These are phyloP conservation scores for Geothlypis trichas DNA, from an alignment of 2,113 vertebrate genomes.

Conservation along the genomic window DNA sequence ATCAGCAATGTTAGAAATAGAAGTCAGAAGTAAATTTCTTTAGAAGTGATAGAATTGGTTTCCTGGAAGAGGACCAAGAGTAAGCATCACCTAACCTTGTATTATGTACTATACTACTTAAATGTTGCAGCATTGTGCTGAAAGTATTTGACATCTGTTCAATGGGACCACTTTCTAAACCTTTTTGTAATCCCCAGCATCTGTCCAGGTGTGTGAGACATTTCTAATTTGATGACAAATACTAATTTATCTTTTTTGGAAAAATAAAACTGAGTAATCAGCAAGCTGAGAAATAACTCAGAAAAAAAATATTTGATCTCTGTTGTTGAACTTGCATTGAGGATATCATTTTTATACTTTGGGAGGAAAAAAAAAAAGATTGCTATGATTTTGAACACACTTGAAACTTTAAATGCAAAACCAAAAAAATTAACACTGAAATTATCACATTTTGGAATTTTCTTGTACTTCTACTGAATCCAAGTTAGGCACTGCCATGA, in stretches of 20 bases:
- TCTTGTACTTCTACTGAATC: not conserved
- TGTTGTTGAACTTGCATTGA: not conserved
- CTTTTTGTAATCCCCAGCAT: constrained; percentile 14
- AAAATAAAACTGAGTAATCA: not conserved
- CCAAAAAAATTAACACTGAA: not conserved
- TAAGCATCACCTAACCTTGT: constrained; percentile 8
- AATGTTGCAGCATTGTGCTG: not conserved
- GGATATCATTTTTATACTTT: not conserved
- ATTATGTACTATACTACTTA: not conserved
- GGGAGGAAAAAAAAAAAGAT: not conserved
- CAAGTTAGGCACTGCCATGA: constrained; percentile 33
- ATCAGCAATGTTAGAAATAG: not conserved
- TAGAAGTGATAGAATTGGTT: not conserved
- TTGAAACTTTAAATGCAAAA: not conserved
- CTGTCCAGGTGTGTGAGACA: not conserved
- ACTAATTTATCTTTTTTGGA: not conserved
- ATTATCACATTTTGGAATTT: not conserved
- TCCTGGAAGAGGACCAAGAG: not conserved
- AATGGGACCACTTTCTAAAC: constrained; percentile 35
- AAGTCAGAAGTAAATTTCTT: not conserved
- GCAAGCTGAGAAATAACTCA: not conserved
- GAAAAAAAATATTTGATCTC: not conserved
- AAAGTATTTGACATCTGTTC: not conserved
- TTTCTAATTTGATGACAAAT: not conserved
- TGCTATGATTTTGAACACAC: not conserved